Evolutionary conservation across 2,113 vertebrate species (phyloP).

Genomic region (Haplochromis vanheusdeni): DNA sequence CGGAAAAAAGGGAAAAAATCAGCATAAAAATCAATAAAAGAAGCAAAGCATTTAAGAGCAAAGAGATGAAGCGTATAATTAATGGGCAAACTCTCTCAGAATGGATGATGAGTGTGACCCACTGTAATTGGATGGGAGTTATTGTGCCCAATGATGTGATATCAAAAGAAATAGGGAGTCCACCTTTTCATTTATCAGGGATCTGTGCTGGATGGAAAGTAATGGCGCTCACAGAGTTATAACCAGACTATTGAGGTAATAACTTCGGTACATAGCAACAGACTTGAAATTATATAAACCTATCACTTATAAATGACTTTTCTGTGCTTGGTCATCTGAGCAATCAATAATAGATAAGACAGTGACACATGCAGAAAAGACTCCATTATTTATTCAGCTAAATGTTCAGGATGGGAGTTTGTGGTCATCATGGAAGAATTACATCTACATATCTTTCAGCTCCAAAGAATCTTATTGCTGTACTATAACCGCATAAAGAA

Average conservation of each 20-base stretch:
- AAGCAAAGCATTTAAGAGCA: too few relatives aligned
- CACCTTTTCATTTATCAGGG: neutral
- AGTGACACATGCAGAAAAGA: neutral
- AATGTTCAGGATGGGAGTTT: neutral
- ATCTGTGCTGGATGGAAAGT: neutral
- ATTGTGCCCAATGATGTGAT: neutral
- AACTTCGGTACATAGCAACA: neutral
- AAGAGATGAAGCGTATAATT: too few relatives aligned
- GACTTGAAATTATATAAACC: neutral
- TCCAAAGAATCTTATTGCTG: neutral
- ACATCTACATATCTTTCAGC: neutral
- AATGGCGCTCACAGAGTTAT: rapidly evolving
- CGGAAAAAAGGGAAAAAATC: too few relatives aligned
- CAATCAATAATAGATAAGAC: neutral
- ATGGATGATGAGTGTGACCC: neutral
- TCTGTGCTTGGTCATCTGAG: neutral
- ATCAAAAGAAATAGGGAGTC: neutral
- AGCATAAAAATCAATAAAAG: too few relatives aligned
- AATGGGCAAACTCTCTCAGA: neutral
- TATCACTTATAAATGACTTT: neutral
- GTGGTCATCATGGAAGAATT: neutral
- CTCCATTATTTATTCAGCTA: neutral
- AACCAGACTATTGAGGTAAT: neutral
- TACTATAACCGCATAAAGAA: neutral
- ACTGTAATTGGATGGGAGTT: neutral